phyloP scores from a whole-genome alignment of 2,888 invertebrate genomes.

The Clistopyga incitator region DNA sequence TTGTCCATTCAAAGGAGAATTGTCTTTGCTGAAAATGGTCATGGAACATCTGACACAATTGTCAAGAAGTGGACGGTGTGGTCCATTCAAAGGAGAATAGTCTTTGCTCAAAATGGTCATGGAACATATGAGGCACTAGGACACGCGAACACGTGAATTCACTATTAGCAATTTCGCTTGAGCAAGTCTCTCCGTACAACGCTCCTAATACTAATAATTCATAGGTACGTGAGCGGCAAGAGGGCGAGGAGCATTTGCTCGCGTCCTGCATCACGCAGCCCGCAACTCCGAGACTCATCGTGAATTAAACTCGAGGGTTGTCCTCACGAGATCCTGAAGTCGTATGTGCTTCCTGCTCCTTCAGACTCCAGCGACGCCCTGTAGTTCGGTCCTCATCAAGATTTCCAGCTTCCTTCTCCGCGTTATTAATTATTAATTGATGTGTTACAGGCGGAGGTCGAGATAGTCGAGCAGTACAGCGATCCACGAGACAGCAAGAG shows the following conservation, averaged over 20 bases:
- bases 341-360: constrained; percentile 18
- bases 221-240: constrained; percentile 1
- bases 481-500: constrained; percentile 88
- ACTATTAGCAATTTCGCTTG: constrained; percentile 44
- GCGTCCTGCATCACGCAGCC: constrained; percentile 6
- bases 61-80: not conserved
- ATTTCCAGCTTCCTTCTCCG: not conserved
- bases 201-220: constrained; percentile 40
- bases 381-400: constrained; percentile 24
- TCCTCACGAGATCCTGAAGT: not conserved
- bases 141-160: constrained; percentile 43
- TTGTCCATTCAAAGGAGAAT: constrained; percentile 20
- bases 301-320: constrained; percentile 19
- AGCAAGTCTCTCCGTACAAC: not conserved
- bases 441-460: constrained; percentile 85
- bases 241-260: constrained; percentile 20
- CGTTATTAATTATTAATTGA: constrained; percentile 29
- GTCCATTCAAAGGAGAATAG: constrained; percentile 7
- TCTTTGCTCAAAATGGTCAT: constrained; percentile 21
- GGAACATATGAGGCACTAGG: not conserved
- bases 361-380: not conserved
- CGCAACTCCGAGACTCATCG: not conserved
- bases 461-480: constrained; percentile 90
- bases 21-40: not conserved
- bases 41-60: not conserved